Percentiles rank a stretch among this genome's conserved stretches.
phyloP scores from a whole-genome alignment of 2,113 vertebrate genomes.

The Genyomyrus donnyi region DNA sequence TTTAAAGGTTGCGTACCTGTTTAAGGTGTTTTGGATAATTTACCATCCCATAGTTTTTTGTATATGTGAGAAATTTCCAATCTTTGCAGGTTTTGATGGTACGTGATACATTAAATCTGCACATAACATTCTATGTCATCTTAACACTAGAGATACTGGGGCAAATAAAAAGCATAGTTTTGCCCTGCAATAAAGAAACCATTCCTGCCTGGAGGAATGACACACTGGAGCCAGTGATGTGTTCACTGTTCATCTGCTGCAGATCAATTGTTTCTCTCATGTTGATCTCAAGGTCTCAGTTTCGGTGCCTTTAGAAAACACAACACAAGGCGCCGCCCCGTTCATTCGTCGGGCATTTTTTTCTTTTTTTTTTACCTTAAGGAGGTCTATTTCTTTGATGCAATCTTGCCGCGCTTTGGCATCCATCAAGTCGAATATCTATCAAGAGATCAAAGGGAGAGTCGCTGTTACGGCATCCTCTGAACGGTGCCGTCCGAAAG shows the following conservation, averaged over 20 bases:
- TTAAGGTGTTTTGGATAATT: slow-evolving; percentile 37
- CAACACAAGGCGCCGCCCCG: slow-evolving; percentile 50
- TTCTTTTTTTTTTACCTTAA: slow-evolving; percentile 82
- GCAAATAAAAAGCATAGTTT: slow-evolving; percentile 37
- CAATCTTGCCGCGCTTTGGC: slow-evolving; percentile 98
- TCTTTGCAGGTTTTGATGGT: slow-evolving; percentile 48
- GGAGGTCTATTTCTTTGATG: slow-evolving; percentile 99
- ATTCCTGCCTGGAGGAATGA: slow-evolving; percentile 58
- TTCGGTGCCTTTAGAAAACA: slow-evolving; percentile 62
- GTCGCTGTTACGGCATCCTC: neutral
- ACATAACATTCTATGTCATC: slow-evolving; percentile 32
- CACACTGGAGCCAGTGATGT: slow-evolving; percentile 35
- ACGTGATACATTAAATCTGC: slow-evolving; percentile 28
- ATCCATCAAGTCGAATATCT: slow-evolving; percentile 99
- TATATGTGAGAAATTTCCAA: slow-evolving; percentile 30
- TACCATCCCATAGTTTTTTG: slow-evolving; percentile 7
- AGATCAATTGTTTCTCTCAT: slow-evolving; percentile 69
- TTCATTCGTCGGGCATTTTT: slow-evolving; percentile 14
- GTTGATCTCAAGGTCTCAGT: slow-evolving; percentile 54
- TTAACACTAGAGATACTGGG: slow-evolving; percentile 42
- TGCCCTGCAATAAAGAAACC: slow-evolving; percentile 46
- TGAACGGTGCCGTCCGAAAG: neutral
- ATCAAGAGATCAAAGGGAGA: slow-evolving; percentile 61
- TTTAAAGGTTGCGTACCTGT: neutral
- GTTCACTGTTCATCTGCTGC: slow-evolving; percentile 43